Evolutionary conservation across 1,140 invertebrate species (phyloP), one percentile per base, ranked within the genome.

Genomic region (Platorchestia sp.): DNA sequence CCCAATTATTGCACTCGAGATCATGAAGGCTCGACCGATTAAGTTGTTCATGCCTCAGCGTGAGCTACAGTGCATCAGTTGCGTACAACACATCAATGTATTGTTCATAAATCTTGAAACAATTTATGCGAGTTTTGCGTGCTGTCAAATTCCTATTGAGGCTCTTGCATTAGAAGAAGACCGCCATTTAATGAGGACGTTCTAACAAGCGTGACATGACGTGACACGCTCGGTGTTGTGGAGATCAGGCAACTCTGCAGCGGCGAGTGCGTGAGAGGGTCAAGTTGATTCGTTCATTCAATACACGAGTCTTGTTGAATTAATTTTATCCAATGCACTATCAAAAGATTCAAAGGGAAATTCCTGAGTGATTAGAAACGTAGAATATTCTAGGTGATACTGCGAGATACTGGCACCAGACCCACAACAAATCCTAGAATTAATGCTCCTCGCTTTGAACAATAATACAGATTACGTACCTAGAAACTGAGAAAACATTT

Each of bases 71-170:
- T 19, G 10, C 59, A 75, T 75, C 87, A 89, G 87, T 43, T 89
- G 87, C 87, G 87, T 42, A 89, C 43, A 89, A 89, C 87, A 89
- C 87, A 19, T 89, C 42, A 41, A 10, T 44, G 36, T 10, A 41
- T 89, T 42, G 87, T 41, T 89, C 87, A 89, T 89, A 89, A 89
- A 89, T 89, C 43, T 89, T 41, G 14, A 6, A 89, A 5, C 43
- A 89, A 89, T 89, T 42, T 89, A 89, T 43, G 43, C 27, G 43
- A 42, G 87, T 89, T 89, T 89, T 41, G 87, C 42, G 87, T 5
- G 87, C 59, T 75, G 59, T 75, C 59, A 75, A 75, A 75, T 75
- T 75, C 14, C 59, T 75, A 75, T 89, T 89, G 41, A 44, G 87
- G 27, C 41, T 0, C 41, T 41, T 41, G 87, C n/a, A 41, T 42